Evolutionary conservation across 2,113 vertebrate genomes (phyloP), one percentile per base, ranked within the genome.

Genomic region (Paratilapia polleni): DNA sequence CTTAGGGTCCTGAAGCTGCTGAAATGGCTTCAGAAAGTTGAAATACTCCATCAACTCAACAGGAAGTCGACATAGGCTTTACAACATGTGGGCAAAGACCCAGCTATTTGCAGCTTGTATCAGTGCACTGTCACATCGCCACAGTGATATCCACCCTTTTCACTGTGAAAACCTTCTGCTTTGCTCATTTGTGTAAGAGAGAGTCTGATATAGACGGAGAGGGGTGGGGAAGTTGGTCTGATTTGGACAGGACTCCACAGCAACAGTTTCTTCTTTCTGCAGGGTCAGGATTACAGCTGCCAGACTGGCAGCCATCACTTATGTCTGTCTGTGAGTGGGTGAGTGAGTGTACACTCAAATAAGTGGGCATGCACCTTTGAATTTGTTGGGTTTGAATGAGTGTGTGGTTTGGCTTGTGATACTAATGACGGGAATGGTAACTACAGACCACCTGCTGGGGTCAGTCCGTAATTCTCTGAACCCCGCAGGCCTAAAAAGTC

Each of bases 381-480:
- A 78, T 84, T 59, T 88, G 68, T 66, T 62, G 73, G 78, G 56
- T 81, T 78, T 86, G 66, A 58, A 63, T 82, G 62, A 34, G 31
- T 70, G 12, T 83, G 95, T 92, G 94, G 93, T 94, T 97, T 95
- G 95, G 96, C 97, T 97, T 95, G 94, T 86, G 89, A 90, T 91
- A 89, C 94, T 94, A 96, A 96, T 97, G 96, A 97, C 97, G 97
- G 96, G 96, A 96, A 96, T 95, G 95, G 96, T 96, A 96, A 97
- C 95, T 93, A 80, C 94, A 95, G 94, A 96, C 96, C 96, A 96
- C 96, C 96, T 96, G 96, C 95, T 96, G 95, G 95, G 96, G 95
- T 95, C 62, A 87, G 91, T 93, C 80, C 49, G 94, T 96, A 86
- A 88, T 86, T 83, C 87, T 82, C 61, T 61, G 96, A 95, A 96